Evolutionary conservation across 2,888 invertebrate genomes (phyloP).

Genomic region (Arctia plantaginis): DNA sequence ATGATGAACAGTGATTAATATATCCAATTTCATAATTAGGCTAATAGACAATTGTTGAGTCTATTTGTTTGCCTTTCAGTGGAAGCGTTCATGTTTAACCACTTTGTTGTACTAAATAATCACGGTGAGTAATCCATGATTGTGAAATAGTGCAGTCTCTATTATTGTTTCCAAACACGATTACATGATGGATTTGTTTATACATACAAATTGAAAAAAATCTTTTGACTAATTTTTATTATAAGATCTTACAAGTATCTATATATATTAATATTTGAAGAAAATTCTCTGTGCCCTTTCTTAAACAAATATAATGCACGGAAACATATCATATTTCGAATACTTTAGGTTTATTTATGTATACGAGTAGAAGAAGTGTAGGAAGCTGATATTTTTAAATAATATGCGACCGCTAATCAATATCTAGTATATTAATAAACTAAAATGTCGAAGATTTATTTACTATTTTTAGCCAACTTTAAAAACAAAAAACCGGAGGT

Average conservation of each 20-base stretch:
- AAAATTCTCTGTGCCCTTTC: background rate
- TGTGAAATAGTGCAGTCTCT: constrained; percentile 40
- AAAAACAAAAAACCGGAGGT: too few relatives aligned
- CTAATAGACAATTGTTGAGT: constrained; percentile 7
- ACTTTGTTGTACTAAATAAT: constrained; percentile 35
- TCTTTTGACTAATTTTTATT: too few relatives aligned
- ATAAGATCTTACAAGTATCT: too few relatives aligned
- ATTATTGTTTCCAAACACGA: constrained; percentile 34
- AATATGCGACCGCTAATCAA: too few relatives aligned
- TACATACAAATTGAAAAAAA: background rate
- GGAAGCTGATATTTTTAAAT: background rate
- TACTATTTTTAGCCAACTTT: too few relatives aligned
- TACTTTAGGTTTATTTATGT: too few relatives aligned
- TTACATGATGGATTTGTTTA: background rate
- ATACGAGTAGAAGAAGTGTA: too few relatives aligned
- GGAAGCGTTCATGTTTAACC: background rate
- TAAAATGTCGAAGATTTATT: too few relatives aligned
- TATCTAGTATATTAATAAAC: too few relatives aligned
- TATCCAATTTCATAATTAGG: background rate
- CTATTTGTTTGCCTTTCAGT: background rate
- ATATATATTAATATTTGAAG: too few relatives aligned
- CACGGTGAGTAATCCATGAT: constrained; percentile 42
- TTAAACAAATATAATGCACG: background rate
- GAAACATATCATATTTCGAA: too few relatives aligned
- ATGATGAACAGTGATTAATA: background rate